Conservation (phyloP, 2,113 vertebrate species). For the Elanoides forficatus region DNA sequence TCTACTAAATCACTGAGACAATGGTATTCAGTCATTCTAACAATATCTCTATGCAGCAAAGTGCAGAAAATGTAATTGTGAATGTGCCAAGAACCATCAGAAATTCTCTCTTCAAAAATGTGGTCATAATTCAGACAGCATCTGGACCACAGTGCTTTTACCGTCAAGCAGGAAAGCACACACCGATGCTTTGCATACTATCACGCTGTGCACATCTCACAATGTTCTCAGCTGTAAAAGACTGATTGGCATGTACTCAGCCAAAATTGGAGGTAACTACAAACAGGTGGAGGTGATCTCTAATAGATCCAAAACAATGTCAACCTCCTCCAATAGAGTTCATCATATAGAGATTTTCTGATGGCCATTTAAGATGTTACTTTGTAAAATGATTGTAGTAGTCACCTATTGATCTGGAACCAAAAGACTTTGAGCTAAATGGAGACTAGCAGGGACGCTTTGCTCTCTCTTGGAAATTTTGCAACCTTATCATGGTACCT, state of each 20-base stretch:
- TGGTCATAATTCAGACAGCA: not conserved
- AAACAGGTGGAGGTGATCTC: not conserved
- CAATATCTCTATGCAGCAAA: not conserved
- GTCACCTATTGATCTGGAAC: not conserved
- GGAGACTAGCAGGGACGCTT: not conserved
- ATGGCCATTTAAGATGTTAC: not conserved
- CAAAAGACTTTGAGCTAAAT: not conserved
- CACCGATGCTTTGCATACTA: not conserved
- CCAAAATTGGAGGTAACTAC: not conserved
- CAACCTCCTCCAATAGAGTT: not conserved
- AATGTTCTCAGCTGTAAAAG: not conserved
- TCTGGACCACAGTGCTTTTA: not conserved
- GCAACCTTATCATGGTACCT: not conserved
- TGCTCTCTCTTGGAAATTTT: not conserved
- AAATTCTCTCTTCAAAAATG: not conserved
- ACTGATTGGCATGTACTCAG: not conserved
- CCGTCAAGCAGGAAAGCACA: not conserved
- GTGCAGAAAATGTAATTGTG: not conserved
- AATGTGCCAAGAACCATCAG: not conserved
- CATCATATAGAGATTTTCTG: not conserved
- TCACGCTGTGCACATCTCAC: rapidly evolving
- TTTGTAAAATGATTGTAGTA: not conserved
- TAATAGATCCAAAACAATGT: not conserved
- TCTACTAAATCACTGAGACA: not conserved
- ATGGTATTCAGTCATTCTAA: not conserved